Evolutionary conservation across 1,140 invertebrate species (phyloP), one percentile per base, ranked within the genome.

Genomic region (Caenorhabditis inopinata): DNA sequence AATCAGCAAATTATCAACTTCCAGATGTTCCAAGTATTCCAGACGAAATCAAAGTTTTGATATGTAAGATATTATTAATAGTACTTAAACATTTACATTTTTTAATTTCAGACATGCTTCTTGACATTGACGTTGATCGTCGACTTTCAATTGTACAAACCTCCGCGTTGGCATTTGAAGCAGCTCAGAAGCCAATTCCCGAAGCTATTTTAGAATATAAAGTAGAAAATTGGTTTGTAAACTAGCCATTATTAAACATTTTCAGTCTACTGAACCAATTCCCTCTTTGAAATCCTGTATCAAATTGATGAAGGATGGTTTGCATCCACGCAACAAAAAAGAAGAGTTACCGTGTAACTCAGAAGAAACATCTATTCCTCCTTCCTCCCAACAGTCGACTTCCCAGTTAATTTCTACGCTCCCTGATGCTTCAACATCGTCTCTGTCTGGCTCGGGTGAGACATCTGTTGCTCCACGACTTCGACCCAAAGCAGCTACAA

Each of bases 1-100:
- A 96, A 89, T 94, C 93, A 89, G 94, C 94, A 51, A 93, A 93
- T 85, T 95, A 95, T 88, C 92, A 91, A 76, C 93, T 96, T 90
- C 95, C 95, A 18, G 53, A 84, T 21, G 32, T 77, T 23, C 84
- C 87, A 9, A 25, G 58, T 32, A 82, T 85, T 38, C 81, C 85
- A 4, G 82, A 86, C 16, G 78, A 81, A 45, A 81, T 88, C 35
- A 85, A 85, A 74, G 87, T 81, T 23, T 79, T 88, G 1, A 88
- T 88, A 25, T 88, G 86, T 87, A 74, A 82, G 86, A 78, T 74
- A 25, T 25, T 78, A 21, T 5, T 29, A 42, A 27, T 42, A 9
- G 12, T 27, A 16, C 23, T n/a, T 23, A 42, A 42, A 42, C 14
- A 42, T 18, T 51, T 7, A 53, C 14, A 18, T 32, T 9, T 12